These are phyloP conservation scores for Crocidura indochinensis DNA, from an alignment of 2,797 vertebrate genomes.

Conservation along the genomic window DNA sequence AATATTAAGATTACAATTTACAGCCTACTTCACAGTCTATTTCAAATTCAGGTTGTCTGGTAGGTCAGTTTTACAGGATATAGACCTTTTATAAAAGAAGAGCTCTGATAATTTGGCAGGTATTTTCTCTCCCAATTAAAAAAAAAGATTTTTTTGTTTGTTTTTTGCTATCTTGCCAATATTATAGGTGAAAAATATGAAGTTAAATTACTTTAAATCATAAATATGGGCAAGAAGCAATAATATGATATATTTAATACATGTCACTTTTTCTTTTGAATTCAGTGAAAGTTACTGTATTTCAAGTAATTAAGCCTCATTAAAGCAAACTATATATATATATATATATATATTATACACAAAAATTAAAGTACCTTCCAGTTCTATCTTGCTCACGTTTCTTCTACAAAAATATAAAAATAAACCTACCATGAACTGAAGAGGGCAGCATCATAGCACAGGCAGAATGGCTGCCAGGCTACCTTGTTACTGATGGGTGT, in stretches of 20 bases:
- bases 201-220: constrained; percentile 79
- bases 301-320: constrained; percentile 84
- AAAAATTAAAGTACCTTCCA: constrained; percentile 86
- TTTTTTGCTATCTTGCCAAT: constrained; percentile 47
- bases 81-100: constrained; percentile 46
- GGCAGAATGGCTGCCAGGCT: constrained; percentile 78
- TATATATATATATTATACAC: constrained; percentile 50
- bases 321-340: constrained; percentile 64
- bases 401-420: constrained; percentile 84
- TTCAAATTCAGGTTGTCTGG: constrained; percentile 82
- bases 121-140: constrained; percentile 66
- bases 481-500: constrained; percentile 74
- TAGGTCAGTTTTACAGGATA: constrained; percentile 39
- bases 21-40: constrained; percentile 78
- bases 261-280: constrained; percentile 70
- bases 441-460: constrained; percentile 72
- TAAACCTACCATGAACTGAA: constrained; percentile 82
- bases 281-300: constrained; percentile 75
- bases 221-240: constrained; percentile 75
- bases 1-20: constrained; percentile 82
- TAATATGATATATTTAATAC: constrained; percentile 56
- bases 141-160: not conserved
- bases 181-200: constrained; percentile 70
- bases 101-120: constrained; percentile 45
- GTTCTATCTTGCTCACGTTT: constrained; percentile 83